Base-by-base conservation (phyloP, 2,113 vertebrate genomes). In the Ranitomeya variabilis region DNA sequence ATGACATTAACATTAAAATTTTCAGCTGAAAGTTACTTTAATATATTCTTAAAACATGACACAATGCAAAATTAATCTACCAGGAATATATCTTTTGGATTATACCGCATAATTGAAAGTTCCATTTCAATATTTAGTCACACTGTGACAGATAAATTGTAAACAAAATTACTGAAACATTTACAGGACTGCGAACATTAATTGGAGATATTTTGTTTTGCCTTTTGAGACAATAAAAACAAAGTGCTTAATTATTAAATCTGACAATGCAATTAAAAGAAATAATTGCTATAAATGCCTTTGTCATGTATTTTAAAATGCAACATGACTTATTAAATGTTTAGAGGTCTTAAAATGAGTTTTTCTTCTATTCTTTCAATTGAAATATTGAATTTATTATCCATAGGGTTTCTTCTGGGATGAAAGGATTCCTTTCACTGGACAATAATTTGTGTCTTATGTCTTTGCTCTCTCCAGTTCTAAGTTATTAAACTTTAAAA, bases 181-280 rank as follows among this genome's bases (percentile, higher is more conserved):
- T 92, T 90, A 55, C 84, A 80, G 60, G 89, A 54, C 74, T 80
- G 88, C 80, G 78, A 81, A 85, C 89, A 89, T 87, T 88, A 90
- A 90, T 92, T 90, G 79, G 12, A 89, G 90, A 87, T 86, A 92
- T 90, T 87, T 89, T 88, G 80, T 92, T 92, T 91, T 82, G 87
- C 80, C 90, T 91, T 67, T 83, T 90, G 87, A 64, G 82, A 86
- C 89, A 92, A 90, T 90, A 91, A 78, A 92, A 81, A 90, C 14
- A 0, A 85, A 89, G 86, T 91, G 73, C 89, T 85, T 91, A 84
- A 89, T 93, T 91, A 91, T 90, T 90, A 90, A 83, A 92, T 88
- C 89, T 91, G 91, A 90, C 90, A 92, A 90, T 90, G 87, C 80
- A 92, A 91, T 90, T 93, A 89, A 92, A 91, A 90, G 90, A 86